Percentiles rank a stretch among this genome's conserved stretches.
phyloP scores from a whole-genome alignment of 2,113 vertebrate genomes.

The Genyomyrus donnyi region DNA sequence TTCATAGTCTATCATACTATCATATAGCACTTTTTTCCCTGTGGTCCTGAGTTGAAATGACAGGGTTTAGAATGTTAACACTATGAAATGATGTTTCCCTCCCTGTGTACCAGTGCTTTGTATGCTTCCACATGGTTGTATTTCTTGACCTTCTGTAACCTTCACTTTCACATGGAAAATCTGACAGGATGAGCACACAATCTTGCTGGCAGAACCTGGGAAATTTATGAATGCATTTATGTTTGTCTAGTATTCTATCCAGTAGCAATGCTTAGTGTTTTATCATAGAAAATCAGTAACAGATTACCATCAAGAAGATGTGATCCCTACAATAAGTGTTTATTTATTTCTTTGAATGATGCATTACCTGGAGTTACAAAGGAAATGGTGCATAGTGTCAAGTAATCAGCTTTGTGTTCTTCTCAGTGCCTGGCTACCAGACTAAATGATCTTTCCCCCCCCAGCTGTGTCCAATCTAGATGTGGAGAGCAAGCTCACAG shows the following conservation, averaged over 20 bases:
- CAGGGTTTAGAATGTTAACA: background rate
- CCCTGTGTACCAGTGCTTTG: background rate
- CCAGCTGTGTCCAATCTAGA: constrained; percentile 95
- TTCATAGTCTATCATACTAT: background rate
- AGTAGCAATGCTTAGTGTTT: background rate
- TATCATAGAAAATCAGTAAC: background rate
- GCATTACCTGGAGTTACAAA: background rate
- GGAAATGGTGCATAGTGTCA: background rate
- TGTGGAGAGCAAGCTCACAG: constrained; percentile 82
- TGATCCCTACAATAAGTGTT: background rate
- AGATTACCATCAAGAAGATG: background rate
- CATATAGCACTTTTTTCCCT: background rate
- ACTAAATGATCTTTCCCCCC: background rate
- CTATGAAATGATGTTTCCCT: background rate
- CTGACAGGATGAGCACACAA: background rate
- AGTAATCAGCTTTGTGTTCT: background rate
- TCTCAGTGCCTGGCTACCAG: background rate
- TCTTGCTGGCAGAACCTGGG: background rate
- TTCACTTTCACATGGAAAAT: background rate
- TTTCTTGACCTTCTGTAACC: background rate
- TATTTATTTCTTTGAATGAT: background rate
- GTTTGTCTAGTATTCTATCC: background rate
- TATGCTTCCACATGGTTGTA: background rate
- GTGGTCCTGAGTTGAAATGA: background rate
- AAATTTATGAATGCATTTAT: background rate